Evolutionary conservation across 2,888 invertebrate genomes (phyloP), one percentile per base, ranked within the genome.

Genomic region (Sialis lutaria): DNA sequence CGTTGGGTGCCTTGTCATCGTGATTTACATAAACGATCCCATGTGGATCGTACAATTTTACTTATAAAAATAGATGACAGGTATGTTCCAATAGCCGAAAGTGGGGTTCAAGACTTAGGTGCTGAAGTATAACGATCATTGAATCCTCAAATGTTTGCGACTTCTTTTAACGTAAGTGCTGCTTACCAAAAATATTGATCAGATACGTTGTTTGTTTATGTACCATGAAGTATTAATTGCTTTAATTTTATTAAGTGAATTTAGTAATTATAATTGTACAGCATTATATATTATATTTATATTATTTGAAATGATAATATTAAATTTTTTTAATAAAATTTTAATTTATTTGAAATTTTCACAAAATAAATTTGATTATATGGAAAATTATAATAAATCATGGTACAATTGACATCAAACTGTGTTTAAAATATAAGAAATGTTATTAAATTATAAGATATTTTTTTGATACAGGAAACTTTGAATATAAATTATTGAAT

Each of bases 1-100:
- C 82, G 85, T 54, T 96, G 96, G 95, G 77, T 81, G 35, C 96
- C 95, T 0, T 87, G 84, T 66, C 93, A 96, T 68, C 77, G 85
- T 46, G 91, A 93, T 61, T 81, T 83, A 0, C 79, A 79, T 55
- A 79, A 82, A 48, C 75, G 95, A 12, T 93, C 93, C 5, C 91
- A 93, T 63, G 85, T 92, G 10, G 93, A 93, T 67, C 82, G 89
- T 57, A 88, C 84, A 45, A 88, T 96, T 50, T 73, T 95, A 12
- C 75, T 96, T 10, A 77, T 96, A n/a, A 87, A 90, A 65, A 86
- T 95, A 42, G 90, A 88, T 10, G 93, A 93, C 57, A 83, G 81
- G 58, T 93, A 80, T 65, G 92, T 96, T 50, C 93, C 95, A 10
- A 87, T 95, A 45, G 88, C 89, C 1, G 93, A 95, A 63, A 77